Conservation (phyloP, 2,797 vertebrate species). For the Onychomys leucogaster region DNA sequence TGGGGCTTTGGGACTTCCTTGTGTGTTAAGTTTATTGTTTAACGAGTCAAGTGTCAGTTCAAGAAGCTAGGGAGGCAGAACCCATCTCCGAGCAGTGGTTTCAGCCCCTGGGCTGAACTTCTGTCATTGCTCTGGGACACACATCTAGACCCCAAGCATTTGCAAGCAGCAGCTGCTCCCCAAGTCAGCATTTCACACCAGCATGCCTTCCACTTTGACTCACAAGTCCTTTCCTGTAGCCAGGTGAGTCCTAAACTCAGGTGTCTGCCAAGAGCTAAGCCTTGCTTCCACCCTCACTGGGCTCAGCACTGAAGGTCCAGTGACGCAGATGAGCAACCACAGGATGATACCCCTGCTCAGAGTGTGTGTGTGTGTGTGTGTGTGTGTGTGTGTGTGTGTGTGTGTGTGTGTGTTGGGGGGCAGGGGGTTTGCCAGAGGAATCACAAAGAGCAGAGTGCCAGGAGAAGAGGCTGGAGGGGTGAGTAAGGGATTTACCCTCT, state of each 20-base stretch:
- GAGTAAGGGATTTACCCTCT: not conserved
- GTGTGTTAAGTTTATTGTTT: not conserved
- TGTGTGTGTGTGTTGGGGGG: too few species aligned
- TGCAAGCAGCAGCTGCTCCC: not conserved
- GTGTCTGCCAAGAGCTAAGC: not conserved
- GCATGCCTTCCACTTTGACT: not conserved
- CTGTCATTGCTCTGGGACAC: not conserved
- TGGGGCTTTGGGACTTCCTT: not conserved
- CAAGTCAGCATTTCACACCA: not conserved
- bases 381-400: too few species aligned
- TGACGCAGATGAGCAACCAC: not conserved
- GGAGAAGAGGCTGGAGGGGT: not conserved
- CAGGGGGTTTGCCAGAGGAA: not conserved
- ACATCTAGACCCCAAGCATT: not conserved
- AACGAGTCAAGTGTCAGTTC: conserved; percentile 8
- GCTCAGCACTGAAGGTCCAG: not conserved
- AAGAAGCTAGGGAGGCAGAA: not conserved
- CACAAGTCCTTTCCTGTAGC: not conserved
- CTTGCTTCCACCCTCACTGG: not conserved
- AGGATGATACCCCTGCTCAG: accelerated
- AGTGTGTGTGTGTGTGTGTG: too few species aligned
- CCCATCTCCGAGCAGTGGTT: not conserved
- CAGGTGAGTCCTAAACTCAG: not conserved
- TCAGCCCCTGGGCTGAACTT: not conserved
- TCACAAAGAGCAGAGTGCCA: not conserved